Evolutionary conservation across 2,888 invertebrate genomes (phyloP), one percentile per base, ranked within the genome.

Genomic region (Tetanocera ferruginea): DNA sequence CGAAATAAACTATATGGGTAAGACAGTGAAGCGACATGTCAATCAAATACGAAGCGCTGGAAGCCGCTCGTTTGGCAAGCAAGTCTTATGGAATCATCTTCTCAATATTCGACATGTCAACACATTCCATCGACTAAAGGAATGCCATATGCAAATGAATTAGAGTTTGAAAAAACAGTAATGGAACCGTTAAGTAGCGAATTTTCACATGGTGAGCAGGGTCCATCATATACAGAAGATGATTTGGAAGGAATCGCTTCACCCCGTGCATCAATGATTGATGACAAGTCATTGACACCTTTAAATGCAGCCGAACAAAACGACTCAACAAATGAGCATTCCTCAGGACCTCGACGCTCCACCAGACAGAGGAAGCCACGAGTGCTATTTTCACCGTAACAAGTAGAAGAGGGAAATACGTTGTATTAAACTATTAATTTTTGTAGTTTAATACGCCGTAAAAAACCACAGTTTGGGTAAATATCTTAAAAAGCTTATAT

Each of bases 381-480:
- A 71, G 55, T 71, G 17, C 25, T 71, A 34, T 55, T 71, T 34
- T 52, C 52, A 17, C 55, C 71, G 19, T 71, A 55, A 71, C 49
- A 43, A 43, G 66, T n/a, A 66, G 17, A 66, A 66, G 37, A 37
- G 37, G 37, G 37, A 37, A 37, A 37, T n/a, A n/a, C n/a, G n/a
- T n/a, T n/a, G n/a, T n/a, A n/a, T n/a, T n/a, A n/a, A n/a, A n/a
- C n/a, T n/a, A n/a, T n/a, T n/a, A n/a, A n/a, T n/a, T n/a, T n/a
- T n/a, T n/a, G n/a, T n/a, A n/a, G n/a, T n/a, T n/a, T n/a, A n/a
- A n/a, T n/a, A n/a, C n/a, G n/a, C n/a, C n/a, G n/a, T n/a, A n/a
- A n/a, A n/a, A n/a, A n/a, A n/a, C n/a, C n/a, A n/a, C n/a, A n/a
- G n/a, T n/a, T n/a, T n/a, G n/a, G n/a, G n/a, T n/a, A n/a, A n/a